Base-by-base conservation (phyloP, 2,888 invertebrate genomes). In the Sphaerophoria taeniata region DNA sequence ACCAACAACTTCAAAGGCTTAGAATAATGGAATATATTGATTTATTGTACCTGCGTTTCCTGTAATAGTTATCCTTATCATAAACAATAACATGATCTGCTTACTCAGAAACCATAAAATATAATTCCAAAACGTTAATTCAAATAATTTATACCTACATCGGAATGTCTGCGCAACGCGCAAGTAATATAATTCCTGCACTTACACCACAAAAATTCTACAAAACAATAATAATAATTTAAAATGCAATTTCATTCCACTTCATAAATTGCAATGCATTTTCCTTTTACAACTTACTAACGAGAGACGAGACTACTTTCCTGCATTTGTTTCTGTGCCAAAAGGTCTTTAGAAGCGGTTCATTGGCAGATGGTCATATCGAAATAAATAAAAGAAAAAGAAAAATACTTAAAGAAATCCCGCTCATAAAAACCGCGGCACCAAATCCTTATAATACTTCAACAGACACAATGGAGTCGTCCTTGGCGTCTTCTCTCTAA, bases 311-410 rank as follows among this genome's bases (percentile, higher is more conserved):
- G 9, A 43, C 24, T 67, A n/a, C 6, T n/a, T 53, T 53, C n/a
- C 34, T 67, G 12, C 39, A 6, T 14, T 63, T 34, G 45, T 45
- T 61, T 34, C 14, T 67, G 53, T 67, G 67, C 51, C 67, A 67
- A 53, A 63, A 67, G 2, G 16, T 53, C 51, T 53, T 67, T 36
- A 0, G 11, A 51, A 67, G 4, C 51, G 67, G 67, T 67, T 24
- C 67, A 67, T 67, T 67, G 67, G 67, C 67, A 67, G 67, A 67
- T 67, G 67, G 67, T 67, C 53, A 9, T n/a, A 39, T 67, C 11
- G 3, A 7, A 24, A 24, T 24, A 24, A 24, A 24, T 24, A 53
- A 9, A 53, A 67, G 6, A 36, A 39, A 51, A 53, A 60, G 2
- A 39, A 63, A 34, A 36, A 12, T 33, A 31, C 45, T 11, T 16